Base-by-base conservation (phyloP, 2,888 invertebrate genomes). In the Noctua janthina region DNA sequence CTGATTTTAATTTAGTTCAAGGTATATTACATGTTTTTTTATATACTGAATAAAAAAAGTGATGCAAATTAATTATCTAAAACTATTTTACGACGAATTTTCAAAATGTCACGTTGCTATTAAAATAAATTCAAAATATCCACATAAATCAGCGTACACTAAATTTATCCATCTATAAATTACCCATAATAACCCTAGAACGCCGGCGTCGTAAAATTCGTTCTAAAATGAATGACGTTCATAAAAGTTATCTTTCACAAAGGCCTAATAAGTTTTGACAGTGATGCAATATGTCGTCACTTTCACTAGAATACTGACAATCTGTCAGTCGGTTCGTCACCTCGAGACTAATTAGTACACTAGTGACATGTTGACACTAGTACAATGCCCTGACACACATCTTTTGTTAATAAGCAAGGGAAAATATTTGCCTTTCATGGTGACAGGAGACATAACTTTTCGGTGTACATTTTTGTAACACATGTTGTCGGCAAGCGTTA, bases 281-380 rank as follows among this genome's bases (percentile, higher is more conserved):
- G 78, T 84, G 89, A 90, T 59, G 86, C 74, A 86, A 87, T 71
- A 64, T 76, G 79, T 88, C 71, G 80, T 87, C 90, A 90, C 89
- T 90, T 89, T 89, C 90, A 81, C 89, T 83, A 64, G 67, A 66
- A 72, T 81, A 68, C 78, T 88, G 87, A 84, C 84, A 82, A 74
- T 71, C 81, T 79, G 83, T 85, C 90, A 84, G 64, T 76, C 35
- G 68, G 86, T 72, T 69, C 76, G 82, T 87, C 85, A 85, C 82
- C 86, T 78, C 79, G 72, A 70, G 72, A 83, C 87, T 90, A 91
- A 90, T 91, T 91, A 88, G 87, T 84, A 87, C 74, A 84, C 73
- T 64, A 74, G 76, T 77, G 84, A 74, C 86, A 86, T 88, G 87
- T 90, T 90, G 88, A 90, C 89, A 86, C 69, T 75, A 72, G 79